phyloP scores from a whole-genome alignment of 2,888 invertebrate genomes.

The Phytoseiulus persimilis region DNA sequence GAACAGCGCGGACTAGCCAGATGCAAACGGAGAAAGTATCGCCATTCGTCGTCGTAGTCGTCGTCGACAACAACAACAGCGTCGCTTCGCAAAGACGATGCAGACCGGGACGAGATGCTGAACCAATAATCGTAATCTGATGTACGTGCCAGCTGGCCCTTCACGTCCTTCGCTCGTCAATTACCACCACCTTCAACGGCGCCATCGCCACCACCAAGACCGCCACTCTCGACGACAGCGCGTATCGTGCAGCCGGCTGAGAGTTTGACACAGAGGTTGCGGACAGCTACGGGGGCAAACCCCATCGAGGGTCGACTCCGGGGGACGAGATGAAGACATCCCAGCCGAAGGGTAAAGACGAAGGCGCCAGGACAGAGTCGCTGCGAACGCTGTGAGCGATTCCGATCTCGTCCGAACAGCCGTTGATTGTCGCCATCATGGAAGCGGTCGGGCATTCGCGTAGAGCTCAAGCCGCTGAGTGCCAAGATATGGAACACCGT shows the following conservation, averaged over 20 bases:
- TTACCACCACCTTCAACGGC: not conserved
- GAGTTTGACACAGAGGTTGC: not conserved
- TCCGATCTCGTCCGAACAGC: too few relatives aligned
- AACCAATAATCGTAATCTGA: conserved; percentile 5
- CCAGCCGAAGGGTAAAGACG: too few relatives aligned
- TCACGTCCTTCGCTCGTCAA: not conserved
- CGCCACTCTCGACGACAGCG: not conserved
- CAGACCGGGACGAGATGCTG: not conserved
- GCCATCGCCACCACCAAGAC: not conserved
- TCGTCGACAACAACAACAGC: not conserved
- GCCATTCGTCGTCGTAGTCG: too few relatives aligned
- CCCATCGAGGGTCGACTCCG: not conserved
- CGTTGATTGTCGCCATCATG: too few relatives aligned
- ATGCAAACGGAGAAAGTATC: not conserved
- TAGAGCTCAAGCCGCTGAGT: not conserved
- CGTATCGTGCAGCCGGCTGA: not conserved
- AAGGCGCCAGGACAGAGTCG: too few relatives aligned
- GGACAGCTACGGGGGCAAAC: not conserved
- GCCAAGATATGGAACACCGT: not conserved
- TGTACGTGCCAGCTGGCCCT: not conserved
- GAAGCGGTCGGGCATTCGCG: too few relatives aligned
- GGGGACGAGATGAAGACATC: not conserved
- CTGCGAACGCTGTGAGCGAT: too few relatives aligned
- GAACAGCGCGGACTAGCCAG: not conserved
- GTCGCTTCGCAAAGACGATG: not conserved